Evolutionary conservation across 92 coral and sea anemone genomes (phyloP).

Genomic region (Umimayanthus kanabou): DNA sequence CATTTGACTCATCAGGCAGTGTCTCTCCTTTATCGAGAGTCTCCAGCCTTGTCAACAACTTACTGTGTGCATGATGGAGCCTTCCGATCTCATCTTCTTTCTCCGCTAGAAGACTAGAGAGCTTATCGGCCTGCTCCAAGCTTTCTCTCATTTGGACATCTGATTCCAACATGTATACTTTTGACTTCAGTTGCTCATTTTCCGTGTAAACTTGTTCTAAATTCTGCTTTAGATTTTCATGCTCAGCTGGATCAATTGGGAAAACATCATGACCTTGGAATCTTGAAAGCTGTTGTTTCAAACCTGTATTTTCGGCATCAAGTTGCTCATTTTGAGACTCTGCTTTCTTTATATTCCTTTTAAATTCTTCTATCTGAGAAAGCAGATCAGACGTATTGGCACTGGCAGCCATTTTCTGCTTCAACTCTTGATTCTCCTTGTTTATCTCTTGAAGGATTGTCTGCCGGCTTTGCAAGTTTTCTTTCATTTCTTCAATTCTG

Average conservation of each 20-base stretch:
- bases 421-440: slow-evolving; percentile 84
- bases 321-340: slow-evolving; percentile 65
- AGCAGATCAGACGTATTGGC: slow-evolving; percentile 49
- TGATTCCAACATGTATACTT: slow-evolving; percentile 34
- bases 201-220: slow-evolving; percentile 65
- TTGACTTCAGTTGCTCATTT: slow-evolving; percentile 53
- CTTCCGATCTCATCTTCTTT: slow-evolving; percentile 80
- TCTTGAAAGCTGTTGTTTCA: slow-evolving; percentile 58
- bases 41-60: slow-evolving; percentile 72
- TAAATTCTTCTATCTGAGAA: slow-evolving; percentile 69
- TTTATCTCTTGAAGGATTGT: slow-evolving; percentile 80
- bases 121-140: slow-evolving; percentile 77
- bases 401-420: slow-evolving; percentile 64
- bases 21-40: slow-evolving; percentile 73
- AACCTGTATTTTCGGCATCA: slow-evolving; percentile 63
- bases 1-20: slow-evolving; percentile 74
- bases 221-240: slow-evolving; percentile 37
- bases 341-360: slow-evolving; percentile 64
- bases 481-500: slow-evolving; percentile 74
- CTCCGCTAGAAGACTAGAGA: slow-evolving; percentile 69
- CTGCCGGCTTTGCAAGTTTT: slow-evolving; percentile 74
- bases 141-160: slow-evolving; percentile 66
- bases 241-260: slow-evolving; percentile 4
- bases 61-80: slow-evolving; percentile 66
- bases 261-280: slow-evolving; percentile 3